These are phyloP conservation scores for Coenonympha glycerion DNA, from an alignment of 2,888 invertebrate genomes.

Conservation along the genomic window DNA sequence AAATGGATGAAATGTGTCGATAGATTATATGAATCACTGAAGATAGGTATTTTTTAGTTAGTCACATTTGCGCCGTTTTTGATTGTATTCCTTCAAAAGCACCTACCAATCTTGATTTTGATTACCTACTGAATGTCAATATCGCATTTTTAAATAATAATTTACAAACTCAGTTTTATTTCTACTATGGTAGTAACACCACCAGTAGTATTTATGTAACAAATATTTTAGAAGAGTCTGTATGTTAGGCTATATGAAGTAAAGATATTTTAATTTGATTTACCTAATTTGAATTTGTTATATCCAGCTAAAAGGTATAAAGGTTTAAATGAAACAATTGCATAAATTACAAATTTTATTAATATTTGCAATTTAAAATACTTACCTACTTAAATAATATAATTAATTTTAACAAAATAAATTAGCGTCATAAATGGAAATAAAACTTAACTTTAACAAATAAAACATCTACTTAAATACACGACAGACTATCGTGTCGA, in stretches of 20 bases:
- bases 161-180: too few relatives aligned
- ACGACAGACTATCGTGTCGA: neutral
- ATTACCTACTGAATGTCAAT: too few relatives aligned
- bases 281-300: too few relatives aligned
- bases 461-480: neutral
- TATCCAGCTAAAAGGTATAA: too few relatives aligned
- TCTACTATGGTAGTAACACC: too few relatives aligned
- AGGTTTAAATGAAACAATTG: too few relatives aligned
- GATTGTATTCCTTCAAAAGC: neutral
- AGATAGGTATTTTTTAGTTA: conserved; percentile 9
- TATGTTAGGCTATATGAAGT: too few relatives aligned
- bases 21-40: conserved; percentile 17
- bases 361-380: conserved; percentile 1
- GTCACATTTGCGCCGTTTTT: conserved; percentile 6
- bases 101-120: neutral
- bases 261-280: too few relatives aligned
- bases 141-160: too few relatives aligned
- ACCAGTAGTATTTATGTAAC: too few relatives aligned
- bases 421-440: conserved; percentile 1
- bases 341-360: neutral
- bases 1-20: conserved; percentile 14
- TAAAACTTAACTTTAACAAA: neutral
- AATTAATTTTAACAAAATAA: neutral
- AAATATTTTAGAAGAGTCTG: too few relatives aligned
- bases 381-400: too few relatives aligned